phyloP scores from a whole-genome alignment of 2,797 vertebrate species.

The Tangara arthus region DNA sequence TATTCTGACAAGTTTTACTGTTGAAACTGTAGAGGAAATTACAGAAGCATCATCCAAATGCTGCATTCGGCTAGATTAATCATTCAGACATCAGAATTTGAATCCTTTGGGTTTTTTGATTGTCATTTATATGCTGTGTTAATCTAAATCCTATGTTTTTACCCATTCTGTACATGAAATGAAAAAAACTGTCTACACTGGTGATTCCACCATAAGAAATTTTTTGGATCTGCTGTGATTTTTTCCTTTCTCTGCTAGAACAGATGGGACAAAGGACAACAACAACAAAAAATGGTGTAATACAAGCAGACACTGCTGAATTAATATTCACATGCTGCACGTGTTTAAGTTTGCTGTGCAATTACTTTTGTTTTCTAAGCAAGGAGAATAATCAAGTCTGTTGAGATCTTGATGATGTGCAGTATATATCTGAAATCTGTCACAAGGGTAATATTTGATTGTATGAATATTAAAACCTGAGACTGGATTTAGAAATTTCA shows the following conservation, averaged over 20 bases:
- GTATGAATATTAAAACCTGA: background rate
- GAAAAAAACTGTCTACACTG: background rate
- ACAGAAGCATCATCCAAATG: background rate
- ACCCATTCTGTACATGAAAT: background rate
- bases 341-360: background rate
- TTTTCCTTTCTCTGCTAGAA: constrained; percentile 24
- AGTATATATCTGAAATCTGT: background rate
- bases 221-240: background rate
- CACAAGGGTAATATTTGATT: background rate
- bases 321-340: background rate
- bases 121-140: background rate
- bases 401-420: background rate
- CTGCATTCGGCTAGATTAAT: background rate
- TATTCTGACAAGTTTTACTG: background rate
- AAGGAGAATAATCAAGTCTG: background rate
- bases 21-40: background rate
- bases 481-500: background rate
- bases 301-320: background rate
- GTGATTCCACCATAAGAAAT: background rate
- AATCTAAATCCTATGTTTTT: background rate
- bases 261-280: constrained; percentile 36
- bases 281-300: background rate
- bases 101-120: background rate
- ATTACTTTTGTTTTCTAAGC: background rate
- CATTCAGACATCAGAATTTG: background rate